Base-by-base conservation (phyloP, 2,797 vertebrate species). In the Ciconia nigra region DNA sequence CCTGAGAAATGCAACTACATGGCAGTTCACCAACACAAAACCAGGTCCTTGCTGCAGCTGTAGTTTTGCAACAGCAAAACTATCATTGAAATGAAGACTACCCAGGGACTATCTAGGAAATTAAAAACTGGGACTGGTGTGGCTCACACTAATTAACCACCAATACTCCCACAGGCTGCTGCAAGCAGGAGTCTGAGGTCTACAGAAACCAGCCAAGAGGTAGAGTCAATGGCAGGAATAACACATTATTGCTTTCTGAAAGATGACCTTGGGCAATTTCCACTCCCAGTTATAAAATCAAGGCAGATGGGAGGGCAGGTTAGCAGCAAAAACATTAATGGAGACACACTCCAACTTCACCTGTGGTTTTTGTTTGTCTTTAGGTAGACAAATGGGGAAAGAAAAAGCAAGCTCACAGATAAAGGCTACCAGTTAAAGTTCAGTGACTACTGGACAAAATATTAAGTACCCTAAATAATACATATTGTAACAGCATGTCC, bases 1-100 rank as follows among this genome's bases (percentile, higher is more conserved):
- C 41, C 70, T 11, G 17, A 35, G 54, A 37, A 70, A 42, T 0
- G 10, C 49, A 78, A 1, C 46, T 9, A 9, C 20, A 5, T 0
- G 1, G 13, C 44, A 35, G 33, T 2, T 77, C 19, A 44, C 11
- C 35, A 63, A 4, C 5, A 61, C 41, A 62, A 74, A 57, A 11
- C 3, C 58, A 26, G 29, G 22, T 16, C 87, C 52, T 16, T 12
- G 70, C 59, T 54, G 62, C 63, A 31, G 74, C 58, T 52, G 86
- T 4, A 19, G 29, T 73, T 90, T 44, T 59, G 74, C 82, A 87
- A 73, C 2, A 25, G 31, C 0, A 24, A 91, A 96, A 95, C 91
- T 44, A 31, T 14, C n/a, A 15, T 3, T 59, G 82, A 11, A 37
- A 37, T 2, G 29, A 57, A 86, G 76, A 88, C 57, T n/a, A 74